Base-by-base conservation (phyloP, 2,113 vertebrate genomes). In the Gracilinanus agilis region DNA sequence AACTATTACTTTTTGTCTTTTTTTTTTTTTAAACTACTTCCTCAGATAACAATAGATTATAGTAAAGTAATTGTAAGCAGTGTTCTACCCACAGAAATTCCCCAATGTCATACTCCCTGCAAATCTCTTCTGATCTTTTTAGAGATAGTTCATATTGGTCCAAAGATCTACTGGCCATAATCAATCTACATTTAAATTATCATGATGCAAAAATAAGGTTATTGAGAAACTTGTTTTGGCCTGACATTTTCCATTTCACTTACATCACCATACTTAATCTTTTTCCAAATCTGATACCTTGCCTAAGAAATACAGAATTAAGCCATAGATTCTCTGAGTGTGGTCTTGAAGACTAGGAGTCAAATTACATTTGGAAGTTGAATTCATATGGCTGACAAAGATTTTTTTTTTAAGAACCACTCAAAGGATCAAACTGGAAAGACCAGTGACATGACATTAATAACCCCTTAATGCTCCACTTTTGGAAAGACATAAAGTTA, bases 131-230 rank as follows among this genome's bases (percentile, higher is more conserved):
- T 34, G 27, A 75, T n/a, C 13, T 75, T n/a, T n/a, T 75, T 6
- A n/a, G 29, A n/a, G 29, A 29, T 29, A 75, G 61, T 44, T 92
- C 91, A 55, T 19, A 40, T 96, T 58, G 94, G 34, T 95, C 55
- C 96, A 92, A 53, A 91, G 91, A 94, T 97, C 96, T 97, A 98
- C 97, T 96, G 49, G 34, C 67, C 90, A 91, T 44, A 83, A 96
- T 58, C 44, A 91, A 96, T 90, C 55, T 53, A 67, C 24, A 40
- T 91, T 88, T 92, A 23, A 67, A 91, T 53, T 44, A 95, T 61
- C 61, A 44, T 40, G 94, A 95, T 83, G 25, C 92, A 95, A 93
- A 95, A 95, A 91, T 55, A 40, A 0, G 92, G 9, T 92, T 55
- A 40, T 19, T 96, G 58, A 89, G 53, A 53, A 1, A 90, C 61